Conservation (phyloP, 2,888 invertebrate species). For the Leuctra nigra region DNA sequence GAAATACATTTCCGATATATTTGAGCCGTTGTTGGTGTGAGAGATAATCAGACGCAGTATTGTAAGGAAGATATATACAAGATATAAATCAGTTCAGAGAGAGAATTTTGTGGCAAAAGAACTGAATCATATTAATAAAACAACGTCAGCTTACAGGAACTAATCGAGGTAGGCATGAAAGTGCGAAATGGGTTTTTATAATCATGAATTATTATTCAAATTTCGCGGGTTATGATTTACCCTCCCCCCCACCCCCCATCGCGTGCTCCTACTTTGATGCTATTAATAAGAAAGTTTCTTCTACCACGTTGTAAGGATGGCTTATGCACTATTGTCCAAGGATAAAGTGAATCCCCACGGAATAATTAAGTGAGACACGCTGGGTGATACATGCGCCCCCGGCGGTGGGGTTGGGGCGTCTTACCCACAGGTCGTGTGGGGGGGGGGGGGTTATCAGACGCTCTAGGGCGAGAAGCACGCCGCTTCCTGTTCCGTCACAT, state of each 20-base stretch:
- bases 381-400: not conserved
- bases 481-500: constrained; percentile 1
- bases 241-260: too few species aligned
- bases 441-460: constrained; percentile 1
- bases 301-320: not conserved
- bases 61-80: too few species aligned
- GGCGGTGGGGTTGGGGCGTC: not conserved
- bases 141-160: not conserved
- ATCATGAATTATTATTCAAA: constrained; percentile 6
- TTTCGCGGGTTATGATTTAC: not conserved
- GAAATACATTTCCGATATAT: too few species aligned
- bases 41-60: too few species aligned
- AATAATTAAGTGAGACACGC: constrained; percentile 3
- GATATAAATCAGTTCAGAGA: too few species aligned
- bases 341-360: not conserved
- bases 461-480: not conserved
- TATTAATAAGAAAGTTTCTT: constrained; percentile 9
- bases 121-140: not conserved
- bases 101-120: too few species aligned
- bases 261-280: not conserved
- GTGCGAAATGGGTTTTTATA: not conserved
- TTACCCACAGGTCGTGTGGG: not conserved
- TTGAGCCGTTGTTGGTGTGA: too few species aligned
- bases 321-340: constrained; percentile 6
- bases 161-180: not conserved